Evolutionary conservation across 92 coral and sea anemone genomes (phyloP).

Genomic region (Actinernus sp.): DNA sequence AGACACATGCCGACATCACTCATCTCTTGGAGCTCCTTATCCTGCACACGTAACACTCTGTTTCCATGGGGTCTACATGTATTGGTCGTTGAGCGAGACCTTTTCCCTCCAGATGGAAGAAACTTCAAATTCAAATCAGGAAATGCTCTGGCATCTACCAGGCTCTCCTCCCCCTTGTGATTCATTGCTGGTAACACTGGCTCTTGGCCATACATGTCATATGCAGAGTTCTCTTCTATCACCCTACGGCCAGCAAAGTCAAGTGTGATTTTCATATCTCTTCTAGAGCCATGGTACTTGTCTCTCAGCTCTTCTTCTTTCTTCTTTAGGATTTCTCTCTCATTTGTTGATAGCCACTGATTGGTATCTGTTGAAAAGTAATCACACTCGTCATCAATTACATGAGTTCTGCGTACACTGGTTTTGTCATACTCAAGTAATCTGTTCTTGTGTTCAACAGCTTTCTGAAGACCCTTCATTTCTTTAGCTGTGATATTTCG

Average conservation of each 20-base stretch:
- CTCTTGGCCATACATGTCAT: constrained; percentile 52
- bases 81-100: neutral
- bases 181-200: constrained; percentile 23
- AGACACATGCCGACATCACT: constrained; percentile 89
- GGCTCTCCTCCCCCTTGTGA: constrained; percentile 1
- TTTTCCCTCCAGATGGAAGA: constrained; percentile 31
- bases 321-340: constrained; percentile 67
- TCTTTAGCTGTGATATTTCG: constrained; percentile 22
- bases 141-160: constrained; percentile 49
- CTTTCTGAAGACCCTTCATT: constrained; percentile 69
- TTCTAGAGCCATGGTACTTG: constrained; percentile 80
- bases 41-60: constrained; percentile 82
- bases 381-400: constrained; percentile 97
- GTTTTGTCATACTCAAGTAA: constrained; percentile 91
- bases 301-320: constrained; percentile 83
- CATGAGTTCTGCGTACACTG: constrained; percentile 94
- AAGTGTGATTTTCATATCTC: constrained; percentile 87
- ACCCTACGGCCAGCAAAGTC: constrained; percentile 97
- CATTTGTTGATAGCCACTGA: constrained; percentile 84
- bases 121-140: constrained; percentile 50
- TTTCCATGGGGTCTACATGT: constrained; percentile 1
- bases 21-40: constrained; percentile 97
- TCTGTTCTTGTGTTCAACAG: constrained; percentile 89
- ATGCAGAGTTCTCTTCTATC: constrained; percentile 58
- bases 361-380: constrained; percentile 91